Percentiles rank a stretch among this genome's conserved stretches.
Evolutionary conservation across 2,113 vertebrate species (phyloP).

Genomic region (Tragulus kanchil): DNA sequence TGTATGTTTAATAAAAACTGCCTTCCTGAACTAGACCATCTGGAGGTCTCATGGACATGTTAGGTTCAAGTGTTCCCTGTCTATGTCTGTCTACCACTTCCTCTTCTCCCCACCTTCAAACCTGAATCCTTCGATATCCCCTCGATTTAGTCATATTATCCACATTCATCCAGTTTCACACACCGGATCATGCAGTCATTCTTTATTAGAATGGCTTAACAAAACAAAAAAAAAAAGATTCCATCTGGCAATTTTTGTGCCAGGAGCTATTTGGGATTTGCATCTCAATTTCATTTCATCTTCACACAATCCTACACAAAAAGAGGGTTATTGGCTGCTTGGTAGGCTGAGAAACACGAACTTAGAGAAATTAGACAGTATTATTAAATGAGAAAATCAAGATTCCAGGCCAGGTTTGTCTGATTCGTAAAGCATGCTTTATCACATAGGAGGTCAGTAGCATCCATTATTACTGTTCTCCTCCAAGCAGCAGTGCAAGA

Average conservation of each 20-base stretch:
- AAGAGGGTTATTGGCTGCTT: background rate
- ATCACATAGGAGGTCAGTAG: background rate
- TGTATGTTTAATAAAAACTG: background rate
- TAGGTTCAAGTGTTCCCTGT: background rate
- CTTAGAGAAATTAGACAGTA: background rate
- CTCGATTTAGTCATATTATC: background rate
- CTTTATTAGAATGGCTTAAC: background rate
- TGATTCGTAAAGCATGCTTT: background rate
- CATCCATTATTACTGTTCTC: background rate
- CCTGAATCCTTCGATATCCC: background rate
- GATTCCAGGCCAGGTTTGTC: background rate
- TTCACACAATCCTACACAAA: background rate
- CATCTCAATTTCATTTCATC: slow-evolving; percentile 32
- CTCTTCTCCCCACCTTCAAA: background rate
- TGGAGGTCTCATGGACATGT: background rate
- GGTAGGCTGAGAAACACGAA: background rate
- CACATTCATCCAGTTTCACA: background rate
- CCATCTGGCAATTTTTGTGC: background rate
- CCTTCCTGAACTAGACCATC: background rate
- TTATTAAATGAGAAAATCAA: background rate
- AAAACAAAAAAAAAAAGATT: background rate
- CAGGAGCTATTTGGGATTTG: background rate
- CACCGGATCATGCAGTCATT: background rate
- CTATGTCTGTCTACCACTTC: background rate
- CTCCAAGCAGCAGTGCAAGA: background rate